Base-by-base conservation (phyloP, 2,113 vertebrate species). In the Heterotilapia buettikoferi region DNA sequence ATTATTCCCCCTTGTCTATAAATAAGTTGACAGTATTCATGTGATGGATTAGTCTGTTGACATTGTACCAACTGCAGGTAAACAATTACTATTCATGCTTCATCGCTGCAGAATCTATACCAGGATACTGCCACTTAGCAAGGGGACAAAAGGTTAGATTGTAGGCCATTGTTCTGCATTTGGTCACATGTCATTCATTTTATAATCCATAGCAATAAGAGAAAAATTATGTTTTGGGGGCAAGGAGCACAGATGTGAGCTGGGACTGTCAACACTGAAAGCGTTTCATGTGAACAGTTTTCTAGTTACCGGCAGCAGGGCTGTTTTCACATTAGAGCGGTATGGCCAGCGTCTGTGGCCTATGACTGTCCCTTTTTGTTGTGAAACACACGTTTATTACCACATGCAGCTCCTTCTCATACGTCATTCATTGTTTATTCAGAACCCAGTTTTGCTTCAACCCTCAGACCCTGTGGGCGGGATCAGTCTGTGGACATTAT, bases 1-100 rank as follows among this genome's bases (percentile, higher is more conserved):
- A 95, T 96, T 95, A 96, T 95, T 93, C 88, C 84, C 71, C 82
- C 92, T 80, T 83, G 92, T 94, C 95, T 94, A 93, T 95, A 94
- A 94, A 96, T 95, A 95, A 92, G 91, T 94, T 89, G 93, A 94
- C 92, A 90, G 91, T 91, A 57, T 93, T 80, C 88, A 78, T 81
- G 85, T 95, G 94, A 95, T 95, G 92, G 93, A 94, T 95, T 89
- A 86, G 90, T 93, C 94, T 94, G 94, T 92, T 95, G 94, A 95
- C 94, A 93, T 95, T 94, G 94, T 92, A 95, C 91, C 90, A 94
- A 93, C 90, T 94, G 93, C 92, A 94, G 94, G 94, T 96, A 95
- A 96, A 96, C 95, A 95, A 95, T 95, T 95, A 95, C 94, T 94
- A 94, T 96, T 95, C 94, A 95, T 85, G 92, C 90, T 93, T 93